Evolutionary conservation across 2,113 vertebrate genomes (phyloP).

Genomic region (Naja naja): DNA sequence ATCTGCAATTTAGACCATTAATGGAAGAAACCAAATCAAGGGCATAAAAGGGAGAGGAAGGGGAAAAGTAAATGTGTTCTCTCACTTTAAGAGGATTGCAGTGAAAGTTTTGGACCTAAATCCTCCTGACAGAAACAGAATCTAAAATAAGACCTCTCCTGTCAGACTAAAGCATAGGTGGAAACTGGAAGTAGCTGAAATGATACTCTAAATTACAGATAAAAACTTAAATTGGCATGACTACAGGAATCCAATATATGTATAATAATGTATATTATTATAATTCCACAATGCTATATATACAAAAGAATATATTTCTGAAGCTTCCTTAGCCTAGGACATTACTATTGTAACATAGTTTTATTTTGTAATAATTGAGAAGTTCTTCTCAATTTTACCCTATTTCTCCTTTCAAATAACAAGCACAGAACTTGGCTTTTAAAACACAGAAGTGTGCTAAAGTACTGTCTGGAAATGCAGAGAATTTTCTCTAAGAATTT

Average conservation of each 20-base stretch:
- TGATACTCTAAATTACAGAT: not conserved
- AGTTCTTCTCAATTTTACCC: not conserved
- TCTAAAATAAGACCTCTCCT: not conserved
- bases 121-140: not conserved
- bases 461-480: not conserved
- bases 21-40: not conserved
- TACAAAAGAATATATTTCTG: not conserved
- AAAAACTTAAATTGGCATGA: not conserved
- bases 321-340: not conserved
- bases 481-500: not conserved
- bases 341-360: not conserved
- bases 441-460: not conserved
- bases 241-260: not conserved
- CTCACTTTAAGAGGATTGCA: not conserved
- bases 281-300: not conserved
- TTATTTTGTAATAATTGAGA: not conserved
- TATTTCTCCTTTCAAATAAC: not conserved
- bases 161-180: not conserved
- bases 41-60: not conserved
- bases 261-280: not conserved
- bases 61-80: not conserved
- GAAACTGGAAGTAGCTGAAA: not conserved
- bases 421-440: not conserved
- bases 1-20: not conserved
- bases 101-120: not conserved